Base-by-base conservation (phyloP, 2,113 vertebrate species). In the Sebastes schlegelii region DNA sequence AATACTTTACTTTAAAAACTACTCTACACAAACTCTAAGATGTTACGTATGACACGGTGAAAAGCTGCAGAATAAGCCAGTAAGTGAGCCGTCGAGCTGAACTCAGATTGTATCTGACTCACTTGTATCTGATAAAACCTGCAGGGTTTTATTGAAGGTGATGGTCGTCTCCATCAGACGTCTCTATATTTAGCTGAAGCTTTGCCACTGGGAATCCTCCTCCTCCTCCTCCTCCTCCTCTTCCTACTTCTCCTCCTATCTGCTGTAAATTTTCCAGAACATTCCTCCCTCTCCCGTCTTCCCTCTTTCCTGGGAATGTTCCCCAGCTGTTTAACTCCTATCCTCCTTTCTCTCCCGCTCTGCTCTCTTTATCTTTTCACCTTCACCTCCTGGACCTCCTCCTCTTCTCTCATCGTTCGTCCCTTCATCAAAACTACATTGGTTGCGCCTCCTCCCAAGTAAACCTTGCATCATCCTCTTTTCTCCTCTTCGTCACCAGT, bases 261-360 rank as follows among this genome's bases (percentile, higher is more conserved):
- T 58, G 62, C 80, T 61, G 88, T 87, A 89, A 68, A 57, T 40
- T 68, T 82, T 90, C 92, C 91, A 92, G 89, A 89, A 87, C 90
- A 86, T 89, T 87, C 80, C 82, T 83, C 43, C 14, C 76, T 57
- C 52, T 17, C 58, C 34, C 69, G n/a, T 66, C 23, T 5, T 21
- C 51, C 9, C 42, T 51, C 62, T 23, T 2, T 43, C 17, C 52
- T 42, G 40, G 48, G 43, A 78, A 45, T 51, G 12, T 66, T 62
- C 11, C 40, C 62, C 77, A 78, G 78, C 79, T 68, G 65, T 82
- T 77, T 17, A n/a, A 70, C 9, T 69, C 62, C 52, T 55, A 62
- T 86, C 75, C 82, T 87, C 85, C 58, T 71, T 19, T 49, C 16
- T 46, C 68, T 80, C 68, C 40, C 75, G 2, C 52, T 71, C n/a